Evolutionary conservation across 2,797 vertebrate species (phyloP), one percentile per base, ranked within the genome.

Genomic region (Micropoecilia bifurca): DNA sequence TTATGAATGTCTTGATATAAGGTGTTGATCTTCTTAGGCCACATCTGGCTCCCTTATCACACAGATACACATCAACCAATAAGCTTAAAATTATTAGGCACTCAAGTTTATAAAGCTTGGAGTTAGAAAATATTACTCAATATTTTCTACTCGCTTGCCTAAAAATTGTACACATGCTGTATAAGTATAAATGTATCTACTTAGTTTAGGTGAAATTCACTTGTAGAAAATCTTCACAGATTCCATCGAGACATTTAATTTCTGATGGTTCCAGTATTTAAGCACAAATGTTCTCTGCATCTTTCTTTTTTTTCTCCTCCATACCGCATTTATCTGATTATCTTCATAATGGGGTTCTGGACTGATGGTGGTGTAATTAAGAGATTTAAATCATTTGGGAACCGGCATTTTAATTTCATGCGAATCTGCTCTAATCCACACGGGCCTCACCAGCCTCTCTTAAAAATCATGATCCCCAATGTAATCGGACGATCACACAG

Each of bases 321-420:
- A 71, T 59, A 53, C 25, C 3, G 10, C 59, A 8, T 74, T 78
- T 55, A 84, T 78, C 36, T 71, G 72, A 83, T 86, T 73, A 41
- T 30, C 76, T 82, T 72, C 47, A 75, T 81, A 76, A 72, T 16
- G 55, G 78, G 61, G 77, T 79, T 87, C 48, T 48, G 59, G 78
- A 83, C 77, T 84, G 45, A 72, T 69, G 39, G 79, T n/a, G 74
- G 12, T 80, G 77, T 85, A 88, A 91, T 90, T 80, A 88, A n/a
- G 20, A 48, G 83, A 79, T 83, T 88, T 83, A 80, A 88, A 93
- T 88, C 79, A 71, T 90, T 91, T 90, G 82, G 73, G 73, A 78
- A 53, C 78, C 76, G 13, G 75, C 45, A 72, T 82, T 90, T 82
- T 84, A 88, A 92, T 91, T 82, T 86, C 13, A 48, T 71, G 63